A percentile compares a stretch with the other conserved stretches of the same genome.
Conservation (phyloP, 2,797 vertebrate genomes). For the Megaceryle alcyon region DNA sequence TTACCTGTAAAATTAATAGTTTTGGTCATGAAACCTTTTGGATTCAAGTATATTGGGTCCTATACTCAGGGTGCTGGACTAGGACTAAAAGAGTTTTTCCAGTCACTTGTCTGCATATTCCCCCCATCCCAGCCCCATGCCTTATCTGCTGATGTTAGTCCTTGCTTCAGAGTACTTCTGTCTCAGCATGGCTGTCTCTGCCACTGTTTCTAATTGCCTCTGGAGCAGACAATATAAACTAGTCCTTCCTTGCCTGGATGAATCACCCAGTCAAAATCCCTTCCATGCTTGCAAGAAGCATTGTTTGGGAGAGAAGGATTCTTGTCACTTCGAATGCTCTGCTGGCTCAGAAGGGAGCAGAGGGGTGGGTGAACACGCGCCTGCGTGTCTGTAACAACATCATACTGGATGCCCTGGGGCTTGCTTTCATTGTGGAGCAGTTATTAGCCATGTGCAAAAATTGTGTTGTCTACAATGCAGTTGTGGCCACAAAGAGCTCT, state of each 20-base stretch:
- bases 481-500: not conserved
- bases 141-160: not conserved
- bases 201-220: constrained; percentile 4
- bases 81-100: not conserved
- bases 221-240: constrained; percentile 25
- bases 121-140: not conserved
- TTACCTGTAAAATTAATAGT: not conserved
- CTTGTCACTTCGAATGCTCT: constrained; percentile 39
- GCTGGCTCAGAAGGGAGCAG: not conserved
- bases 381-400: constrained; percentile 21
- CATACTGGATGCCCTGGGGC: constrained; percentile 27
- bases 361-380: not conserved
- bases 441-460: constrained; percentile 29
- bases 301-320: constrained; percentile 18
- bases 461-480: constrained; percentile 3
- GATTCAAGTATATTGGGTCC: not conserved
- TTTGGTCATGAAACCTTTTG: not conserved
- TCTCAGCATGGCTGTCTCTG: not conserved
- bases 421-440: constrained; percentile 41
- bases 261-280: not conserved
- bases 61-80: not conserved
- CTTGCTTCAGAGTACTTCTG: not conserved
- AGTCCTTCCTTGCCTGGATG: not conserved
- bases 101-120: not conserved
- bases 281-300: not conserved